Percentiles rank a stretch among this genome's conserved stretches.
phyloP scores from a whole-genome alignment of 2,113 vertebrate species.

The Notechis scutatus region DNA sequence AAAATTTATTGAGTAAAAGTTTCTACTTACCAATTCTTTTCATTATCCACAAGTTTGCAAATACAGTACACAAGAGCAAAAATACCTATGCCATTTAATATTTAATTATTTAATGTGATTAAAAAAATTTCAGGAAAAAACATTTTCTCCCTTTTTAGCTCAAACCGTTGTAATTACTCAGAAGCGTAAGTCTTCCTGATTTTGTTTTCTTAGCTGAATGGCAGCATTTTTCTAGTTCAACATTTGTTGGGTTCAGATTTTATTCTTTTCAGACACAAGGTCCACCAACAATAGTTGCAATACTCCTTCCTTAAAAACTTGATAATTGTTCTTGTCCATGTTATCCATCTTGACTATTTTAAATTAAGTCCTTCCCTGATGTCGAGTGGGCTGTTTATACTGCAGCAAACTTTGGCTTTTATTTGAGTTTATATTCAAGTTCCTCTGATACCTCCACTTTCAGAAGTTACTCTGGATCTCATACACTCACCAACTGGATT shows the following conservation, averaged over 20 bases:
- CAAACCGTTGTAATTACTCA: background rate
- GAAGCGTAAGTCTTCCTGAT: background rate
- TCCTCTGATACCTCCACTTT: background rate
- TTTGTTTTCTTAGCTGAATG: background rate
- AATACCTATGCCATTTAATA: background rate
- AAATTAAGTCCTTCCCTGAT: background rate
- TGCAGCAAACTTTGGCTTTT: background rate
- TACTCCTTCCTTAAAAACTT: background rate
- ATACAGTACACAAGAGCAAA: too few relatives aligned
- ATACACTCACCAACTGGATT: background rate
- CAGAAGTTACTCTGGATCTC: background rate
- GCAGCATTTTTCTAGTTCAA: background rate
- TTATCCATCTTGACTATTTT: background rate
- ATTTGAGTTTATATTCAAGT: background rate
- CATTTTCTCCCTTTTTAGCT: background rate
- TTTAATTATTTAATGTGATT: background rate
- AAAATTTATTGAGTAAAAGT: background rate
- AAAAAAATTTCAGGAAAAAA: background rate
- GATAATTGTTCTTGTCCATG: background rate
- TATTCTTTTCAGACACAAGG: background rate
- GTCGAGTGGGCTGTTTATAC: background rate
- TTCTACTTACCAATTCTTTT: background rate
- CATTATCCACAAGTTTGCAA: background rate
- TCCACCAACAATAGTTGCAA: background rate
- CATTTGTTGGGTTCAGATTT: background rate